Percentiles rank a stretch among this genome's conserved stretches.
Conservation (phyloP, 2,888 invertebrate genomes). For the Stenolophus ochropezus region DNA sequence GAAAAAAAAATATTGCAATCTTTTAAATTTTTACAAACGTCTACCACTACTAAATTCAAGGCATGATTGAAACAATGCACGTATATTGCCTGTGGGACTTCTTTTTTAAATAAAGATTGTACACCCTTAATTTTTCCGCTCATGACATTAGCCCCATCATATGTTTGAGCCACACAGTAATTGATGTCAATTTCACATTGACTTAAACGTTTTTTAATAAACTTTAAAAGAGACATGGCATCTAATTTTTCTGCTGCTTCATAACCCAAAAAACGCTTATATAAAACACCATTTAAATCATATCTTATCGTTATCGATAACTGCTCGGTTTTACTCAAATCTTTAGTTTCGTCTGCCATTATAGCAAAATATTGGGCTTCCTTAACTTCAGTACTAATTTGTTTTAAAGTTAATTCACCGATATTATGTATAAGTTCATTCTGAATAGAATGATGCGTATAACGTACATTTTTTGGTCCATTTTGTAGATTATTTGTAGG, state of each 20-base stretch:
- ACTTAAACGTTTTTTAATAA: neutral
- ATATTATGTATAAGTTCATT: neutral
- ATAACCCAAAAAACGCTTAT: neutral
- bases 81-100: neutral
- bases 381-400: neutral
- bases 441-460: neutral
- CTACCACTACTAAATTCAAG: neutral
- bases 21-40: neutral
- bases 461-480: neutral
- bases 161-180: neutral
- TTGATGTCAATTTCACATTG: neutral
- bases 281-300: neutral
- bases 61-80: neutral
- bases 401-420: neutral
- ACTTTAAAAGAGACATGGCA: neutral
- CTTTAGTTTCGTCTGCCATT: conserved; percentile 13
- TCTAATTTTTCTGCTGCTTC: neutral
- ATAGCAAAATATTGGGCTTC: neutral
- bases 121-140: neutral
- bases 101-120: neutral
- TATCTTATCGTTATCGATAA: neutral
- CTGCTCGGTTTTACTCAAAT: conserved; percentile 15
- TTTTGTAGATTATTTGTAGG: neutral
- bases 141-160: neutral
- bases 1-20: neutral